Base-by-base conservation (phyloP, 2,113 vertebrate species). In the Pyxicephalus adspersus region DNA sequence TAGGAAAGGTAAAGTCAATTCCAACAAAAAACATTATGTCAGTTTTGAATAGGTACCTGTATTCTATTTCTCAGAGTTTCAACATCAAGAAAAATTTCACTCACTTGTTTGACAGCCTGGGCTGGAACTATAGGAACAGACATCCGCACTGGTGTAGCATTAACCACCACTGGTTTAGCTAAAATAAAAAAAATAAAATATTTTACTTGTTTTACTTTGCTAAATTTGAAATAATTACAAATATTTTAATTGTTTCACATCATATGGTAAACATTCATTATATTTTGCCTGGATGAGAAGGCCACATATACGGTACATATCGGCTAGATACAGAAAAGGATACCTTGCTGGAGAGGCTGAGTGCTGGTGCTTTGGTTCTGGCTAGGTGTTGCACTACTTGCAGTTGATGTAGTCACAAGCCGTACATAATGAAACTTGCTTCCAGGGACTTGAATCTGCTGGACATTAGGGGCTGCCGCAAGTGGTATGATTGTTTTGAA, bases 371-470 rank as follows among this genome's bases (percentile, higher is more conserved):
- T 93, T 26, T 70, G 83, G 23, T 87, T 85, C 23, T 85, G 89
- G 13, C 90, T 89, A 0, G 94, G 95, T 8, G 89, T 91, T 4
- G 93, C 89, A 82, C 87, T 93, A 87, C 88, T 94, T 17, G 94
- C 94, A 17, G 97, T 96, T 13, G 96, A 96, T 57, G 98, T 93
- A 3, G 96, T 97, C 84, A 99, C 98, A 0, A 99, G 95, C 54
- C 97, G 95, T 75, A 99, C 96, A 80, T 99, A 99, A 88, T 98
- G 97, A 85, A 99, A 99, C 85, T 97, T 92, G 93, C 95, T 99
- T 72, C 98, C 98, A 34, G 98, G 96, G 80, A 99, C 98, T 93
- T 98, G 97, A 83, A 99, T 99, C 88, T 97, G 98, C 88, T 99
- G 98, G 84, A 99, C 95, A 31, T 96, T 99, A 2, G 95, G 93